These are phyloP conservation scores for Bombus pascuorum DNA, from an alignment of 1,140 invertebrate genomes.

Conservation along the genomic window DNA sequence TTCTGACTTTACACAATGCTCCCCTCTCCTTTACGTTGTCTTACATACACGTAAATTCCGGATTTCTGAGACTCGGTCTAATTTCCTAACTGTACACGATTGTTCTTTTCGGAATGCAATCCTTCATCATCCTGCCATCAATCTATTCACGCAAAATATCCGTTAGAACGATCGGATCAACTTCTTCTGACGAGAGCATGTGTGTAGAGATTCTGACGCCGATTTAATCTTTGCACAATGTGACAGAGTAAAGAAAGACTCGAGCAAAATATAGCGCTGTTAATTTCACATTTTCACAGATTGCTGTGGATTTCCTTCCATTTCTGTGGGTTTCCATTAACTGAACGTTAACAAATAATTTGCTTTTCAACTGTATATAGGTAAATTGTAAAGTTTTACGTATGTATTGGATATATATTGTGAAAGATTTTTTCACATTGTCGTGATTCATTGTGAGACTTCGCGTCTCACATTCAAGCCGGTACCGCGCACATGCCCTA, in stretches of 20 bases:
- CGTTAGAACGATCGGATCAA: slow-evolving; percentile 9
- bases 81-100: slow-evolving; percentile 26
- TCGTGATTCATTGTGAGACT: no score
- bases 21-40: background rate
- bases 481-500: background rate
- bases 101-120: slow-evolving; percentile 35
- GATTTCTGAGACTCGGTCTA: slow-evolving; percentile 23
- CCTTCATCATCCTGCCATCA: background rate
- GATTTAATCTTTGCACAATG: background rate
- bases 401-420: background rate
- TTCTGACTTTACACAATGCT: slow-evolving; percentile 10
- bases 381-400: background rate
- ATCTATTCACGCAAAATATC: slow-evolving; percentile 1
- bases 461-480: background rate
- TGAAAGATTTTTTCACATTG: background rate
- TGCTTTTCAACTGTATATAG: background rate
- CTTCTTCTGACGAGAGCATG: no score
- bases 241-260: background rate
- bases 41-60: background rate
- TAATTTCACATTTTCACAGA: background rate
- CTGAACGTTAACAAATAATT: no score
- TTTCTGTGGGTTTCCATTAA: no score
- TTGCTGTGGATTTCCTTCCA: background rate
- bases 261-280: background rate
- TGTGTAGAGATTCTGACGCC: no score